These are phyloP conservation scores for Hybos culiciformis DNA, from an alignment of 2,888 invertebrate genomes.

Conservation along the genomic window DNA sequence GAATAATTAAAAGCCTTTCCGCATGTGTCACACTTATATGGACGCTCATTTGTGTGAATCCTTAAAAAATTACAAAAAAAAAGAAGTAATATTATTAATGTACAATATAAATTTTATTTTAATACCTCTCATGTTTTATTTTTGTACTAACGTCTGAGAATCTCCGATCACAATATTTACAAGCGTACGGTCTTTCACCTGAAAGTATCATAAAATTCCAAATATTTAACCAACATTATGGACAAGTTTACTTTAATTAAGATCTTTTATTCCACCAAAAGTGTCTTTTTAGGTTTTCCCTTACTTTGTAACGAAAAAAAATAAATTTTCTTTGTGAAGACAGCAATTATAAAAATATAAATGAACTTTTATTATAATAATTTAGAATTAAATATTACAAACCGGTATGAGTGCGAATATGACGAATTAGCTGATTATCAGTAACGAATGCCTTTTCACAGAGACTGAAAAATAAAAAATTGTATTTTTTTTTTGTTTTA, in stretches of 20 bases:
- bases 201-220: too few relatives aligned
- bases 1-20: slow-evolving; percentile 33
- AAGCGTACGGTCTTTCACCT: slow-evolving; percentile 28
- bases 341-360: not conserved
- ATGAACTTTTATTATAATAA: not conserved
- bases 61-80: slow-evolving; percentile 15
- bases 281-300: not conserved
- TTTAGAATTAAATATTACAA: slow-evolving; percentile 2
- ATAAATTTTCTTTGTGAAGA: not conserved
- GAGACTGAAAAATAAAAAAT: slow-evolving; percentile 20
- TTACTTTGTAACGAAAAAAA: not conserved
- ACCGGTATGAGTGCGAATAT: slow-evolving; percentile 34
- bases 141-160: slow-evolving; percentile 34
- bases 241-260: too few relatives aligned
- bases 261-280: too few relatives aligned
- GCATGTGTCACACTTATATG: slow-evolving; percentile 28
- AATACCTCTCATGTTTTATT: slow-evolving; percentile 32
- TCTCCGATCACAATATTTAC: slow-evolving; percentile 28
- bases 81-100: not conserved
- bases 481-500: not conserved
- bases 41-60: slow-evolving; percentile 32
- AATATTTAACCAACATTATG: too few relatives aligned
- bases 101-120: not conserved
- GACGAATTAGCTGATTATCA: slow-evolving; percentile 32
- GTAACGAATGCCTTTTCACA: slow-evolving; percentile 30